Evolutionary conservation across 2,797 vertebrate species (phyloP).

Genomic region (Cirrhinus mrigala): DNA sequence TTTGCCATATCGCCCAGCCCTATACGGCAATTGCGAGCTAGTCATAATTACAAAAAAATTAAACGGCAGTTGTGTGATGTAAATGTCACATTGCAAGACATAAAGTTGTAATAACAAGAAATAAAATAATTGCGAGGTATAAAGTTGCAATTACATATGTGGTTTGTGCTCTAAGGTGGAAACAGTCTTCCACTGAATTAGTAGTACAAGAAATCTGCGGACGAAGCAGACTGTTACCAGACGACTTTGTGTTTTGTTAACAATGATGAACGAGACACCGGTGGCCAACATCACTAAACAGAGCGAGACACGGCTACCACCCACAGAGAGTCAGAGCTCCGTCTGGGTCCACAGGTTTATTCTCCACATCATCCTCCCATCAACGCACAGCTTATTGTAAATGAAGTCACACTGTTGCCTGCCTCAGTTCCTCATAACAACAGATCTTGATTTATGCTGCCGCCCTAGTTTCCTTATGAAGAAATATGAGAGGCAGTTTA

Average conservation of each 20-base stretch:
- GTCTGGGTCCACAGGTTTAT: conserved; percentile 35
- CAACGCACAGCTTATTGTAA: conserved; percentile 43
- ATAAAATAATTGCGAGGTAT: not conserved
- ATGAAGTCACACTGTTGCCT: conserved; percentile 35
- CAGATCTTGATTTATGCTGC: conserved; percentile 49
- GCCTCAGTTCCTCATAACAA: conserved; percentile 32
- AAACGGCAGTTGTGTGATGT: not conserved
- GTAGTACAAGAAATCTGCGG: conserved; percentile 1
- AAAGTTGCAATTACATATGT: not conserved
- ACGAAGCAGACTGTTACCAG: not conserved
- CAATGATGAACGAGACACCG: conserved; percentile 5
- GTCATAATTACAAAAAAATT: not conserved
- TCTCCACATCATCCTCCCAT: conserved; percentile 40
- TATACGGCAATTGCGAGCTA: not conserved
- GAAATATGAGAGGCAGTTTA: conserved; percentile 55
- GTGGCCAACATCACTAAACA: conserved; percentile 25
- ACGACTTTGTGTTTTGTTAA: conserved; percentile 10
- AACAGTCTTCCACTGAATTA: not conserved
- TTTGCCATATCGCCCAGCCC: no score
- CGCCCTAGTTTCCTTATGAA: conserved; percentile 47
- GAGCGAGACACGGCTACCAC: not conserved
- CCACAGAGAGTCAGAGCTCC: conserved; percentile 42
- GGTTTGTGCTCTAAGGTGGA: not conserved
- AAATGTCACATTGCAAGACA: not conserved
- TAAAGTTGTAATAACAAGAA: not conserved